Percentiles rank a stretch among this genome's conserved stretches.
Conservation (phyloP, 2,888 invertebrate species). For the Coleophora deauratella region DNA sequence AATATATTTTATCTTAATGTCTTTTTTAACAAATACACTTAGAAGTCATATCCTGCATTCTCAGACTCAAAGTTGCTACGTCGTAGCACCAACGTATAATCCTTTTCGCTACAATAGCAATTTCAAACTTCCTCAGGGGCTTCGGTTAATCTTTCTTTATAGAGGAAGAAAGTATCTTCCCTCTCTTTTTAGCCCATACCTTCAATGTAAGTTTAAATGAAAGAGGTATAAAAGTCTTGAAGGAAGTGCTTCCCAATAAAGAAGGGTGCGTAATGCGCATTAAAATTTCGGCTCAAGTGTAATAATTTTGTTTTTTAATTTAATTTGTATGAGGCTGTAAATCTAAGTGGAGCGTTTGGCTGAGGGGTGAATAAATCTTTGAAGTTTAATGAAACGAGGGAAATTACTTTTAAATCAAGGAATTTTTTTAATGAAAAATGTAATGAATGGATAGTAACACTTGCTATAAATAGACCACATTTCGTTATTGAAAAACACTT, state of each 20-base stretch:
- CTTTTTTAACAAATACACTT: too few species aligned
- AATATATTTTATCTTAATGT: too few species aligned
- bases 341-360: slow-evolving; percentile 50
- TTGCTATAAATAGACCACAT: too few species aligned
- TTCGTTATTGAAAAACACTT: too few species aligned
- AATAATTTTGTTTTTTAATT: slow-evolving; percentile 73
- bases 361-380: slow-evolving; percentile 37
- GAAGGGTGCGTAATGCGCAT: slow-evolving; percentile 71
- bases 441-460: too few species aligned
- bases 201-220: slow-evolving; percentile 20
- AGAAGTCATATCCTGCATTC: too few species aligned
- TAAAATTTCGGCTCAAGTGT: slow-evolving; percentile 71
- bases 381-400: slow-evolving; percentile 16
- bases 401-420: not conserved
- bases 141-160: slow-evolving; percentile 76
- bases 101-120: slow-evolving; percentile 76
- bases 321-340: slow-evolving; percentile 63
- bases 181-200: slow-evolving; percentile 31
- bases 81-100: slow-evolving; percentile 74
- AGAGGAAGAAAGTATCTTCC: slow-evolving; percentile 41
- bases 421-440: too few species aligned
- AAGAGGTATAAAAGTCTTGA: slow-evolving; percentile 34
- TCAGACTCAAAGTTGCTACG: slow-evolving; percentile 61
- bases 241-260: slow-evolving; percentile 66
- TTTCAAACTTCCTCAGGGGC: slow-evolving; percentile 76